A percentile compares a stretch with the other conserved stretches of the same genome.
phyloP scores from a whole-genome alignment of 2,113 vertebrate genomes.

The Neoarius graeffei region DNA sequence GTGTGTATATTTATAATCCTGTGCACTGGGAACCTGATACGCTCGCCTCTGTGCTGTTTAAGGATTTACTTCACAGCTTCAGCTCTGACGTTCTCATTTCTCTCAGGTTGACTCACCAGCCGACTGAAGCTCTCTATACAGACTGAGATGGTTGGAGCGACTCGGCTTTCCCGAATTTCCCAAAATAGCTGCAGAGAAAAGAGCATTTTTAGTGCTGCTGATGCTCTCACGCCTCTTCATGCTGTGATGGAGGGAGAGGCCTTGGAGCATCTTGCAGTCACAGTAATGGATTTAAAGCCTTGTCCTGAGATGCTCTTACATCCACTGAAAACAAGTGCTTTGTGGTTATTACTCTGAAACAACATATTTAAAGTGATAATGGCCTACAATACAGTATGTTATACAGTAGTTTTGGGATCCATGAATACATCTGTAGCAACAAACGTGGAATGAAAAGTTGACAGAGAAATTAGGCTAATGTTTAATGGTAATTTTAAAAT shows the following conservation, averaged over 20 bases:
- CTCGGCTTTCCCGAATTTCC: constrained; percentile 26
- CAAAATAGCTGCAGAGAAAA: constrained; percentile 28
- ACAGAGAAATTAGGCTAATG: background rate
- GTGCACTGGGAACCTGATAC: background rate
- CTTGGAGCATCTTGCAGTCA: background rate
- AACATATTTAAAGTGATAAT: background rate
- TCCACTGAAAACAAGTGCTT: background rate
- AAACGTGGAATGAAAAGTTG: background rate
- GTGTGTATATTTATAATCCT: constrained; percentile 33
- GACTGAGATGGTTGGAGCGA: background rate
- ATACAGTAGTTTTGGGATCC: background rate
- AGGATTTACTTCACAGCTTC: constrained; percentile 52
- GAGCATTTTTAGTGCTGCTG: background rate
- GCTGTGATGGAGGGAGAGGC: background rate
- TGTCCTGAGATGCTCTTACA: background rate
- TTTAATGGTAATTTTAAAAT: background rate
- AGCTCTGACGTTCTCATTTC: constrained; percentile 24
- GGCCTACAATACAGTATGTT: background rate
- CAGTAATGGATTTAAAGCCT: background rate
- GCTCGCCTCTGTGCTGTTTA: constrained; percentile 42
- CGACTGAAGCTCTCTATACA: constrained; percentile 35
- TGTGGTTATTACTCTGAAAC: background rate
- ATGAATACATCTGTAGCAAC: background rate
- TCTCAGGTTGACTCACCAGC: constrained; percentile 45
- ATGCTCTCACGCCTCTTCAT: constrained; percentile 1